A percentile compares a stretch with the other conserved stretches of the same genome.
phyloP scores from a whole-genome alignment of 1,140 invertebrate genomes.

The Ylistrum balloti region DNA sequence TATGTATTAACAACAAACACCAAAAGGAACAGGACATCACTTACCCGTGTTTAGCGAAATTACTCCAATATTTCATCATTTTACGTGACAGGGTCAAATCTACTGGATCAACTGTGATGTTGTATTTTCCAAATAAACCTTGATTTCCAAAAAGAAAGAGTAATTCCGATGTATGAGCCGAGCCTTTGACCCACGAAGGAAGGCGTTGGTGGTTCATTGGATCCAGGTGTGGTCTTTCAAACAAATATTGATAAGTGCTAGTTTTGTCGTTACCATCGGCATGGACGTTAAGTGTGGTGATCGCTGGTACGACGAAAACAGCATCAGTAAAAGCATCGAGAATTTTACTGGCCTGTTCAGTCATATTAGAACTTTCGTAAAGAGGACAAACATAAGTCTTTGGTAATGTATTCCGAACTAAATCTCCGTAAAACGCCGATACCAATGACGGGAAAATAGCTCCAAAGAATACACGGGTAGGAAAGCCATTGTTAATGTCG shows the following conservation, averaged over 20 bases:
- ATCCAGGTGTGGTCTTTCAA: background rate
- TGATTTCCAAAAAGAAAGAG: slow-evolving; percentile 54
- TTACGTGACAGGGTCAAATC: slow-evolving; percentile 93
- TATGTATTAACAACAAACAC: too few relatives aligned
- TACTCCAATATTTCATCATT: slow-evolving; percentile 95
- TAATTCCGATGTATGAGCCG: slow-evolving; percentile 55
- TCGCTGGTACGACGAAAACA: background rate
- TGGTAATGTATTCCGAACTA: background rate
- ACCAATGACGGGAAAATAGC: background rate
- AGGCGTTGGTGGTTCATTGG: background rate
- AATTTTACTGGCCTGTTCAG: background rate
- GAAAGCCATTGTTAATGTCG: background rate
- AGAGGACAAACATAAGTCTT: background rate
- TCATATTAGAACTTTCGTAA: background rate
- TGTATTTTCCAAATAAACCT: background rate
- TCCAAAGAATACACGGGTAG: background rate
- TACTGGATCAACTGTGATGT: background rate
- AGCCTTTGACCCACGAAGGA: slow-evolving; percentile 57
- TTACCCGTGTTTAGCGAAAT: slow-evolving; percentile 97
- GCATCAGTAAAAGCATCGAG: background rate
- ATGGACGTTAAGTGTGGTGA: background rate
- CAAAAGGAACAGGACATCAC: slow-evolving; percentile 68
- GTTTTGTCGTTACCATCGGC: background rate
- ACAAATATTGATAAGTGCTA: background rate
- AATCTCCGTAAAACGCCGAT: background rate